These are phyloP conservation scores for Archaeoteleia sp. DNA, from an alignment of 2,888 invertebrate species.

Conservation along the genomic window DNA sequence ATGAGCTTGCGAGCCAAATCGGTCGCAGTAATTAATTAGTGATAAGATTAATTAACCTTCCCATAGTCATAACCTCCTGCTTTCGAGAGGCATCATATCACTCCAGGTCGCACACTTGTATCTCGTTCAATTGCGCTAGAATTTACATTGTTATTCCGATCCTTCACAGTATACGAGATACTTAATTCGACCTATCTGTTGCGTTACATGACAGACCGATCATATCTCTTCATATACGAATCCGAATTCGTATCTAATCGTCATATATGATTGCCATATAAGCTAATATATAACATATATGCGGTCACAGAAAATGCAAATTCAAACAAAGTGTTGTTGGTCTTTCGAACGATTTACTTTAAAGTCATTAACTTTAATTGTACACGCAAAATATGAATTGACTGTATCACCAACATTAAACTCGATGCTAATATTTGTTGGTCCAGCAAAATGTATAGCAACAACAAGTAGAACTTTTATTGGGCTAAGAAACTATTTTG, in stretches of 20 bases:
- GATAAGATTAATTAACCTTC: slow-evolving; percentile 71
- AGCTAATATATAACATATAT: slow-evolving; percentile 11
- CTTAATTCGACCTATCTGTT: slow-evolving; percentile 65
- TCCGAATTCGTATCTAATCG: slow-evolving; percentile 24
- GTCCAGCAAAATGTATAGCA: too few relatives aligned
- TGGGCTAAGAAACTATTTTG: too few relatives aligned
- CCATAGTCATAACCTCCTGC: slow-evolving; percentile 11
- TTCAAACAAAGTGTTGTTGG: background rate
- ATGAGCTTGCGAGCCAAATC: slow-evolving; percentile 46
- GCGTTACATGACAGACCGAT: slow-evolving; percentile 59
- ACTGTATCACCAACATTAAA: too few relatives aligned
- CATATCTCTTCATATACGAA: slow-evolving; percentile 40
- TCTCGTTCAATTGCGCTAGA: slow-evolving; percentile 23
- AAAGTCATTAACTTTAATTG: too few relatives aligned
- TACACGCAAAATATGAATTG: too few relatives aligned
- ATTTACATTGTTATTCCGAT: slow-evolving; percentile 48
- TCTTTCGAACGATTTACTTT: too few relatives aligned
- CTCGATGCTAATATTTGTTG: too few relatives aligned
- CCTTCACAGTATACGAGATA: slow-evolving; percentile 57
- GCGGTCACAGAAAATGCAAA: background rate
- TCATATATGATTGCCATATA: slow-evolving; percentile 17
- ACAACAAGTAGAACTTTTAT: too few relatives aligned
- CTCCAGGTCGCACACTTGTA: slow-evolving; percentile 15
- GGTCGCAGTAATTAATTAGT: slow-evolving; percentile 67
- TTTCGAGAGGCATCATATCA: slow-evolving; percentile 23